These are phyloP conservation scores for Caenorhabditis becei DNA, from an alignment of 2,888 invertebrate genomes.

Conservation along the genomic window DNA sequence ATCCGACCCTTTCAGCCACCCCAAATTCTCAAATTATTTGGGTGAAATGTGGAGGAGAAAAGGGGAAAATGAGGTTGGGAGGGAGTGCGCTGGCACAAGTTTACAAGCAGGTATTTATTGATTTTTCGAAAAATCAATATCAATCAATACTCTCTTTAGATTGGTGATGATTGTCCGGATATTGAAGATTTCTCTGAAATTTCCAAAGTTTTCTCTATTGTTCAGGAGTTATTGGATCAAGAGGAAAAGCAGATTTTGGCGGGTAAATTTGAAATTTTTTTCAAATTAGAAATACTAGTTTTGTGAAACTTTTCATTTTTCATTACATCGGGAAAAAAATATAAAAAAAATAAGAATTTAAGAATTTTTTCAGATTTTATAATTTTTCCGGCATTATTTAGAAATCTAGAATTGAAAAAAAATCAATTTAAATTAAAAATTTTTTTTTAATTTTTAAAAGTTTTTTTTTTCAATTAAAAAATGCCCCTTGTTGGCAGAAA, in stretches of 20 bases:
- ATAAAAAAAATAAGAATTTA: not conserved
- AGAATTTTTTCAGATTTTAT: no score
- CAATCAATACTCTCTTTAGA: no score
- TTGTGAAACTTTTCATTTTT: no score
- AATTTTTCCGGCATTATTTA: no score
- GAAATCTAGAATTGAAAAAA: no score
- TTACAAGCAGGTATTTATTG: constrained; percentile 87
- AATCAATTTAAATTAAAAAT: not conserved
- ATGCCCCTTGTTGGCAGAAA: no score
- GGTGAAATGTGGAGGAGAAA: constrained; percentile 38
- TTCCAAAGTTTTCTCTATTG: constrained; percentile 88
- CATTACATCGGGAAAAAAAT: not conserved
- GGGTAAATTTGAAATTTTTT: constrained; percentile 17
- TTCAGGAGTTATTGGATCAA: constrained; percentile 86
- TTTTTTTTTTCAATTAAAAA: no score
- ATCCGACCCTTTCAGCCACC: constrained; percentile 90
- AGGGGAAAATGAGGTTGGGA: constrained; percentile 86
- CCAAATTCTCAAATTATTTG: constrained; percentile 70
- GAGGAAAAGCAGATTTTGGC: constrained; percentile 63
- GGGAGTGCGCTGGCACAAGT: constrained; percentile 95
- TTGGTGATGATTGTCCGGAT: constrained; percentile 90
- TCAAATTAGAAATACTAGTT: no score
- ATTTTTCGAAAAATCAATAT: constrained; percentile 3
- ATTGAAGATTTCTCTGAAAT: constrained; percentile 87
- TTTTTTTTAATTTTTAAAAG: not conserved